Conservation (phyloP, 2,113 vertebrate species). For the Anolis carolinensis region DNA sequence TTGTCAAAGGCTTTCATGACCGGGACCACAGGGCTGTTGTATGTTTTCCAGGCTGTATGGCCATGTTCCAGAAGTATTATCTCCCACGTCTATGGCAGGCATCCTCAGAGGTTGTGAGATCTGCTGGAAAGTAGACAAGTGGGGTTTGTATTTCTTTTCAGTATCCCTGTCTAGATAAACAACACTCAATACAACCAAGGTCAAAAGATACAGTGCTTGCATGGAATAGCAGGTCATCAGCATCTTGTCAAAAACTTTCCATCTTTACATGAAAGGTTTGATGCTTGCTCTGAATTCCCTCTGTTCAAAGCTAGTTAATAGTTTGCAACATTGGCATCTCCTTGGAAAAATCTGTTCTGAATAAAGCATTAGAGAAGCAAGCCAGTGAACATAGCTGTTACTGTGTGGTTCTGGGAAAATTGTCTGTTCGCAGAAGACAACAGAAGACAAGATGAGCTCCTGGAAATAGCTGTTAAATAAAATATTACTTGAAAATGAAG, state of each 20-base stretch:
- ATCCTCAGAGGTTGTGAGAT: too few relatives aligned
- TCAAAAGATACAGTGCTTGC: neutral
- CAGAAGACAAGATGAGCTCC: constrained; percentile 13
- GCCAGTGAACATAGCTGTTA: constrained; percentile 18
- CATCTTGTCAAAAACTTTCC: constrained; percentile 2
- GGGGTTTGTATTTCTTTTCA: neutral
- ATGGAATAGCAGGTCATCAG: neutral
- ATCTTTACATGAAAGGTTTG: neutral
- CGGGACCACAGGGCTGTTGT: too few relatives aligned
- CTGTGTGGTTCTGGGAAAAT: constrained; percentile 41
- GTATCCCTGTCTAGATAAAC: neutral
- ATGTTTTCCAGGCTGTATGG: too few relatives aligned
- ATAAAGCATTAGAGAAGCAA: constrained; percentile 30
- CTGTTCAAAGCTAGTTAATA: constrained; percentile 21
- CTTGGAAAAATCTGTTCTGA: constrained; percentile 24
- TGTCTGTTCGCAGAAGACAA: constrained; percentile 9
- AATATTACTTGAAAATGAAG: neutral
- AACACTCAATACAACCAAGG: neutral
- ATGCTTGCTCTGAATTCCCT: constrained; percentile 14
- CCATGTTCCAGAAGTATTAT: too few relatives aligned
- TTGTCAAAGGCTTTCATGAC: too few relatives aligned
- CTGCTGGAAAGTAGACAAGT: too few relatives aligned
- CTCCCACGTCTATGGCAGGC: too few relatives aligned
- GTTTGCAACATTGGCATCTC: constrained; percentile 13
- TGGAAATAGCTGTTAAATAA: neutral